These are phyloP conservation scores for Scrobipalpa costella DNA, from an alignment of 2,888 invertebrate genomes.

Conservation along the genomic window DNA sequence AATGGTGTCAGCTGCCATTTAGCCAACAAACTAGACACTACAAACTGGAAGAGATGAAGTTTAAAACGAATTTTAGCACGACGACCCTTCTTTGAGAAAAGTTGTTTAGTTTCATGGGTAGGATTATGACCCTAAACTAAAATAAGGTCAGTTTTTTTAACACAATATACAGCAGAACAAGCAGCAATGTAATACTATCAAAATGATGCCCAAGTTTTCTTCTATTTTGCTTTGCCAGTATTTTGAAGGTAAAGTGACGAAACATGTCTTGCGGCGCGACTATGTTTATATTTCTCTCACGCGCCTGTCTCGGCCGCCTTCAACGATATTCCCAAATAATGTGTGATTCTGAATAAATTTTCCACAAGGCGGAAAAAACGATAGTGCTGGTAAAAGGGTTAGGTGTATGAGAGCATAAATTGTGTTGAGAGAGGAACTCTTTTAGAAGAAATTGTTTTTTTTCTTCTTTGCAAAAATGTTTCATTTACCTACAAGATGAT, in stretches of 20 bases:
- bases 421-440: not conserved
- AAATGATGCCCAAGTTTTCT: constrained; percentile 47
- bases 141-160: not conserved
- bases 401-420: not conserved
- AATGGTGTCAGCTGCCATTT: too few relatives aligned
- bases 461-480: not conserved
- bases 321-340: constrained; percentile 54
- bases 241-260: constrained; percentile 69
- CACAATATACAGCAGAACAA: not conserved
- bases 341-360: constrained; percentile 59
- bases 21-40: too few relatives aligned
- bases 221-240: constrained; percentile 48
- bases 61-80: too few relatives aligned
- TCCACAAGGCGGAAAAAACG: constrained; percentile 41
- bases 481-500: too few relatives aligned
- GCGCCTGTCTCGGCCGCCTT: constrained; percentile 43
- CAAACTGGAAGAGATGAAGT: too few relatives aligned
- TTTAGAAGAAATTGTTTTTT: not conserved
- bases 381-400: constrained; percentile 40
- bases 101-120: too few relatives aligned
- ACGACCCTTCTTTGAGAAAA: too few relatives aligned
- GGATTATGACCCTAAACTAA: too few relatives aligned
- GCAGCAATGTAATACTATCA: too few relatives aligned
- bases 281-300: constrained; percentile 67
- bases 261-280: constrained; percentile 61